Percentiles rank a stretch among this genome's conserved stretches.
Evolutionary conservation across 2,797 vertebrate species (phyloP).

Genomic region (Karalla daura): DNA sequence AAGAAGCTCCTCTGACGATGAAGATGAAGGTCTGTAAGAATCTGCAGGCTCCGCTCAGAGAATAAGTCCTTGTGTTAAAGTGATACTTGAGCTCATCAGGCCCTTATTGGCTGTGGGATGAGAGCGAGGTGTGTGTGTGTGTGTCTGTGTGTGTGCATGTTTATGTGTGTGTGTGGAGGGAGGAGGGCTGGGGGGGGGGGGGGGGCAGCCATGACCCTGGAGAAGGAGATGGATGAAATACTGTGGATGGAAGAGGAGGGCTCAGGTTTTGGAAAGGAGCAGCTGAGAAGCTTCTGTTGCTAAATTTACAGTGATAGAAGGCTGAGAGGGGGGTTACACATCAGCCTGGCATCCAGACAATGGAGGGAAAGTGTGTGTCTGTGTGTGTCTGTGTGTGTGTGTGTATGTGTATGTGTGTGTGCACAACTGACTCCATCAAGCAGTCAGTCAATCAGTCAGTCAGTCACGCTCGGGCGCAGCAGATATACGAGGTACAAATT

Average conservation of each 20-base stretch:
- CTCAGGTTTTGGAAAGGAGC: constrained; percentile 83
- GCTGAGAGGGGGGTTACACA: constrained; percentile 64
- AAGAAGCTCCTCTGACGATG: constrained; percentile 84
- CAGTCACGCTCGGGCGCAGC: neutral
- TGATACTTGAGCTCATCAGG: constrained; percentile 88
- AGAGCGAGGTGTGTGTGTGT: constrained; percentile 49
- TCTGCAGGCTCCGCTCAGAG: constrained; percentile 75
- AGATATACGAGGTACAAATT: too few relatives aligned
- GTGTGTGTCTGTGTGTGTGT: constrained; percentile 11
- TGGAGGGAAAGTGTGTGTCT: constrained; percentile 59
- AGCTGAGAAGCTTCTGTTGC: constrained; percentile 84
- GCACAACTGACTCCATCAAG: constrained; percentile 38
- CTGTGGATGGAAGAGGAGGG: constrained; percentile 80
- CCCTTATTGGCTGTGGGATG: constrained; percentile 87
- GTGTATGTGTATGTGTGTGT: constrained; percentile 1
- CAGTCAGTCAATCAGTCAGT: constrained; percentile 34
- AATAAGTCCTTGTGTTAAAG: constrained; percentile 87
- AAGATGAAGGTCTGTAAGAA: constrained; percentile 77
- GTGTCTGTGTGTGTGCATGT: constrained; percentile 34
- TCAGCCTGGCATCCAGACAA: constrained; percentile 78
- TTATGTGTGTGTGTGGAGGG: constrained; percentile 60
- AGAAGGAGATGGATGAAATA: constrained; percentile 85
- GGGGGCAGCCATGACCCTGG: constrained; percentile 81
- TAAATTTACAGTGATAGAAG: constrained; percentile 88
- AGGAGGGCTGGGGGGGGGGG: constrained; percentile 38